Evolutionary conservation across 2,113 vertebrate genomes (phyloP).

Genomic region (Pandion haliaetus): DNA sequence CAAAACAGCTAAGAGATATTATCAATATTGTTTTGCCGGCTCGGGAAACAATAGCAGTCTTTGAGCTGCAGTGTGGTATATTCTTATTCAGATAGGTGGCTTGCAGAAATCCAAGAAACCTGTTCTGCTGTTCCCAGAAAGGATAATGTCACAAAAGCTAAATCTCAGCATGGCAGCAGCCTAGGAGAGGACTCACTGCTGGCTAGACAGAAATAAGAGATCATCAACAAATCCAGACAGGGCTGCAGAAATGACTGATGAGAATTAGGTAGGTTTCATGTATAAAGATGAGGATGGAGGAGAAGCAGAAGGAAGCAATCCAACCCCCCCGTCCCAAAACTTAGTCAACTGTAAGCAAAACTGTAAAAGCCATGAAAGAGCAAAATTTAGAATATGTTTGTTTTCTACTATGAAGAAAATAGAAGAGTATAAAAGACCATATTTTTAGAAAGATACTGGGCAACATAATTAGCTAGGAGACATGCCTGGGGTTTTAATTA

Average conservation of each 20-base stretch:
- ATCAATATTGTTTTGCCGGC: neutral
- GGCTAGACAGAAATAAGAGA: neutral
- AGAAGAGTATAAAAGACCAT: neutral
- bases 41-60: neutral
- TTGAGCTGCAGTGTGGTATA: neutral
- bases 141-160: neutral
- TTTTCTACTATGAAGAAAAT: neutral
- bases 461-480: neutral
- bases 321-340: neutral
- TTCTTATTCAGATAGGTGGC: neutral
- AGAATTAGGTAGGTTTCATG: neutral
- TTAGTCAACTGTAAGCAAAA: neutral
- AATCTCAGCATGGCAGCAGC: neutral
- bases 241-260: neutral
- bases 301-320: neutral
- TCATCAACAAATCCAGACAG: neutral
- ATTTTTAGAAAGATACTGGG: neutral
- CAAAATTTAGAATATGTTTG: neutral
- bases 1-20: neutral
- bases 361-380: neutral
- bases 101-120: conserved; percentile 6
- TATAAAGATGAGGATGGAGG: neutral
- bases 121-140: neutral
- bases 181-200: neutral
- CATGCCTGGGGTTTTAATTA: neutral